Evolutionary conservation across 2,888 invertebrate species (phyloP).

Genomic region (Conistra vaccinii): DNA sequence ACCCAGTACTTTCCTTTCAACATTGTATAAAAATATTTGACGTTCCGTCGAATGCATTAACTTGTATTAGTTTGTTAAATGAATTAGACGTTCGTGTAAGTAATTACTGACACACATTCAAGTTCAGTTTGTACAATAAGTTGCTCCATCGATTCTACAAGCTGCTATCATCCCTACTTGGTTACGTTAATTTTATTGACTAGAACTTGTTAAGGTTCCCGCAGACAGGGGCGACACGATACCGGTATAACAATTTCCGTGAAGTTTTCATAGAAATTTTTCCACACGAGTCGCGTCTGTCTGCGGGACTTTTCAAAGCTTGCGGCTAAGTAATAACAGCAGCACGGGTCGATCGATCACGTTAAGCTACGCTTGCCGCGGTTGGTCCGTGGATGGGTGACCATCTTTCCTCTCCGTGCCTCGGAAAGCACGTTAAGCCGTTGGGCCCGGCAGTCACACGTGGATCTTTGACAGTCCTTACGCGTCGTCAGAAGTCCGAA

Average conservation of each 20-base stretch:
- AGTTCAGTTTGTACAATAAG: slow-evolving; percentile 55
- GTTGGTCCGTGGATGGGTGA: no score
- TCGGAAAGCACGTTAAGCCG: no score
- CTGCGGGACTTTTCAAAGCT: no score
- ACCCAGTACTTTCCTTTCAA: slow-evolving; percentile 80
- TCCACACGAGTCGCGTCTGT: background rate
- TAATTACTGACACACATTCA: slow-evolving; percentile 75
- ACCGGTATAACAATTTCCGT: background rate
- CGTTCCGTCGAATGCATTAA: slow-evolving; percentile 85
- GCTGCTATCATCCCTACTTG: background rate
- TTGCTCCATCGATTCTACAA: slow-evolving; percentile 44
- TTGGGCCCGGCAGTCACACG: no score
- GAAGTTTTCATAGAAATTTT: background rate
- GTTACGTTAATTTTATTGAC: slow-evolving; percentile 13
- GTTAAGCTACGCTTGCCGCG: no score
- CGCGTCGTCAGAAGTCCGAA: no score
- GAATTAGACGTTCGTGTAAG: slow-evolving; percentile 81
- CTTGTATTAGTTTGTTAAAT: slow-evolving; percentile 81
- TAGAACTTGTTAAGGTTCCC: background rate
- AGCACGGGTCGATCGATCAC: no score
- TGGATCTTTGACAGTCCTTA: no score
- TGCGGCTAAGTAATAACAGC: no score
- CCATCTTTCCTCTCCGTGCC: no score
- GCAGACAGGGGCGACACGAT: background rate
- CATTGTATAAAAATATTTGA: slow-evolving; percentile 77